phyloP scores from a whole-genome alignment of 2,797 vertebrate species.

The Petrocephalus sullivani region DNA sequence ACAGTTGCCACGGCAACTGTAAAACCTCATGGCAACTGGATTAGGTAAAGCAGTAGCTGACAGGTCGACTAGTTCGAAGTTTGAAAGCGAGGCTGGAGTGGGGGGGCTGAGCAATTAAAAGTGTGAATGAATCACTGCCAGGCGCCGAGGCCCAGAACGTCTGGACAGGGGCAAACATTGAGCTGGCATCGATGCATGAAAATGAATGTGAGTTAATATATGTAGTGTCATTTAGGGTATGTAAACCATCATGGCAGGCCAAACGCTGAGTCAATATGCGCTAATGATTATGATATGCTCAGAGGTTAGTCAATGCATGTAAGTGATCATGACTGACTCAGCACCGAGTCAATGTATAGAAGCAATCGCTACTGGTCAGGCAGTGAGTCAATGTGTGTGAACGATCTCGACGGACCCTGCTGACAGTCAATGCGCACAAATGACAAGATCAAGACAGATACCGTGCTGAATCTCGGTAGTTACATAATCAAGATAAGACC shows the following conservation, averaged over 20 bases:
- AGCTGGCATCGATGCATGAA: background rate
- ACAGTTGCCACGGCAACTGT: conserved; percentile 10
- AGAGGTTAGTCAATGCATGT: background rate
- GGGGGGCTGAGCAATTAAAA: background rate
- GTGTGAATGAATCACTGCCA: background rate
- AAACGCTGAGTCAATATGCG: background rate
- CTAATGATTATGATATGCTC: background rate
- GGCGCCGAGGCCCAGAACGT: background rate
- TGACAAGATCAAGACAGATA: background rate
- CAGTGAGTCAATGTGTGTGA: background rate
- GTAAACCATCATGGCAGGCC: background rate
- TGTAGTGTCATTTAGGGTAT: conserved; percentile 4
- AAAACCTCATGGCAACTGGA: conserved; percentile 7
- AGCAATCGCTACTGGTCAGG: background rate
- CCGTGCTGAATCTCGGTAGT: background rate
- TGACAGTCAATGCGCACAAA: background rate
- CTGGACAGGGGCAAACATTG: background rate
- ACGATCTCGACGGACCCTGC: background rate
- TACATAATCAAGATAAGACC: background rate
- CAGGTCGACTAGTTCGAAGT: background rate
- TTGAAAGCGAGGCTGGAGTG: background rate
- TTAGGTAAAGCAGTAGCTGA: conserved; percentile 8
- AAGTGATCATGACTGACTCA: background rate
- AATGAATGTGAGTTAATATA: conserved; percentile 12
- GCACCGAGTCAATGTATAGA: background rate